Evolutionary conservation across 2,113 vertebrate genomes (phyloP).

Genomic region (Calonectris borealis): DNA sequence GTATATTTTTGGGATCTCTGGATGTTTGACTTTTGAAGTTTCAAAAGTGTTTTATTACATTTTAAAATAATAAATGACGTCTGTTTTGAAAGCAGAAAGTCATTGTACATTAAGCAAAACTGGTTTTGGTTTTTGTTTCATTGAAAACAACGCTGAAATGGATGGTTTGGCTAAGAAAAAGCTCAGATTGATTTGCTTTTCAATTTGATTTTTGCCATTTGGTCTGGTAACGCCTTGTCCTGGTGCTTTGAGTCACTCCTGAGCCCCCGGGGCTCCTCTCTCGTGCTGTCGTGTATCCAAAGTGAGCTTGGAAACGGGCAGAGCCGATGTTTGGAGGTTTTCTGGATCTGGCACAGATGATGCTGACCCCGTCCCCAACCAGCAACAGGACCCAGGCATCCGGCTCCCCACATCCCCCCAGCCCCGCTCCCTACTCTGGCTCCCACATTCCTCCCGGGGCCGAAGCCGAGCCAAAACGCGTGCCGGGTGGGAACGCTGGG

Average conservation of each 20-base stretch:
- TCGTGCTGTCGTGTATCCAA: accelerated
- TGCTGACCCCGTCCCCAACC: not conserved
- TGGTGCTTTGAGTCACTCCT: not conserved
- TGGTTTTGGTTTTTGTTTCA: not conserved
- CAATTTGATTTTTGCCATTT: not conserved
- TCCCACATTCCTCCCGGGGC: not conserved
- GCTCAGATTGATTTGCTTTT: not conserved
- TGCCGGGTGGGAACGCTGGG: accelerated
- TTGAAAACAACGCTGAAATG: not conserved
- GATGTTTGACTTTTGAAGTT: not conserved
- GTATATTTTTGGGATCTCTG: not conserved
- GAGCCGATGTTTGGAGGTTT: not conserved
- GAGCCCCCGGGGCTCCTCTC: not conserved
- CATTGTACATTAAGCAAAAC: not conserved
- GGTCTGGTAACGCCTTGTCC: not conserved
- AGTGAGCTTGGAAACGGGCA: not conserved
- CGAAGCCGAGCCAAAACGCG: accelerated
- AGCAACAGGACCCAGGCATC: no score
- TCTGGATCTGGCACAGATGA: not conserved
- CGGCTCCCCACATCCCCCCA: not conserved
- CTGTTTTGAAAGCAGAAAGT: not conserved
- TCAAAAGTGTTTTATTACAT: not conserved
- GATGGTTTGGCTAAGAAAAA: not conserved
- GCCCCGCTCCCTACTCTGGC: not conserved
- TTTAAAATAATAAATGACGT: not conserved